Evolutionary conservation across 2,797 vertebrate species (phyloP), one percentile per base, ranked within the genome.

Genomic region (Naso thynnoides): DNA sequence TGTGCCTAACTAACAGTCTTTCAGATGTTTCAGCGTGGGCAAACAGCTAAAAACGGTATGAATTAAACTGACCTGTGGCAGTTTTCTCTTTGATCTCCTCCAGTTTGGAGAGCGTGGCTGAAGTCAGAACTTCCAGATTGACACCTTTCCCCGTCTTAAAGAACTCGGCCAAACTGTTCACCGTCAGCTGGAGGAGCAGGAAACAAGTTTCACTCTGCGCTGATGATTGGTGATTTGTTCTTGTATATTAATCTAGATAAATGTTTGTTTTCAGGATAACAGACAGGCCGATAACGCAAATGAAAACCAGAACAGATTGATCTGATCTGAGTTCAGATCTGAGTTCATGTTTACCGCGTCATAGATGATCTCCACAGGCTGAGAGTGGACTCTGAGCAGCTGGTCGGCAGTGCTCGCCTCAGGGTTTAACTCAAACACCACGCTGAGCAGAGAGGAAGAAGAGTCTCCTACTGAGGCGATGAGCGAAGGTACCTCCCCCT

Each of bases 41-140:
- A 3, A 2, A n/a, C 47, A 27, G 48, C 16, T 10, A n/a, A 14
- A 10, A 47, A 33, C 21, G 11, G 5, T 8, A 3, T 9, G 42
- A 1, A 13, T 19, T 0, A 14, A 14, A 68, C 59, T 13, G 19
- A 93, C 98, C 97, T 91, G 95, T 84, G 31, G 98, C 96, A 0
- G 98, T 99, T 87, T 93, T 98, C 70, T 98, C 96, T 91, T 98
- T 99, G 79, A 99, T 97, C 93, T 99, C 96, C 87, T 99, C 97
- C 56, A 98, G 88, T 62, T 99, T 99, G 85, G 95, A 96, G 73
- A 98, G 94, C 0, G 98, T 99, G 65, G 96, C 96, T 0, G 96
- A 96, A 6, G 97, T 97, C 81, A 99, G 87, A 2, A 96, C 95
- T 74, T 98, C 97, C 81, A 99, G 94, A 80, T 98, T 96, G 45